These are phyloP conservation scores for Hoplostethus mediterraneus DNA, from an alignment of 2,797 vertebrate species.

Conservation along the genomic window DNA sequence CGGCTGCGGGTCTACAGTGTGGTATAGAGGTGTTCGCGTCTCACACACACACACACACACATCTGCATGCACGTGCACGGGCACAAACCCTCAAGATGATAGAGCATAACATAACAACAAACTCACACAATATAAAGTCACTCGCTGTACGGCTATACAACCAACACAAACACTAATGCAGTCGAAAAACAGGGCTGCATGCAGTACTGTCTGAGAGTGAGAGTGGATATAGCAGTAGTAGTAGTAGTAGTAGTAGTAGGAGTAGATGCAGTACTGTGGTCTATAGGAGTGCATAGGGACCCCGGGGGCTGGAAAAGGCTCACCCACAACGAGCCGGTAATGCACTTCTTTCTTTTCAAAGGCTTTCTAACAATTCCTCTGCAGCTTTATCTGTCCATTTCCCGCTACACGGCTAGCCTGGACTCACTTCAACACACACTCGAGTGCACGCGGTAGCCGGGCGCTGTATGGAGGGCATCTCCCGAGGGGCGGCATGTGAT, in stretches of 20 bases:
- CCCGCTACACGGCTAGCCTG: slow-evolving; percentile 8
- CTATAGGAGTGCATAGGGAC: slow-evolving; percentile 32
- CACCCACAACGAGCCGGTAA: slow-evolving; percentile 33
- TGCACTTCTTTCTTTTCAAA: slow-evolving; percentile 47
- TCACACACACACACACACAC: too few species aligned
- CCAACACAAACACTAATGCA: background rate
- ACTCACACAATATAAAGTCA: background rate
- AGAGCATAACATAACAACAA: background rate
- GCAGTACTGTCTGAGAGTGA: too few species aligned
- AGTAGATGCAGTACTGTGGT: slow-evolving; percentile 8
- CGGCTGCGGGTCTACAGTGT: slow-evolving; percentile 19
- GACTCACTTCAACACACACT: slow-evolving; percentile 37
- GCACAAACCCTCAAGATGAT: background rate
- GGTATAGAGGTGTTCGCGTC: slow-evolving; percentile 5
- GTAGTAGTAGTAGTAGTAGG: slow-evolving; percentile 18
- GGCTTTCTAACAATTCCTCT: slow-evolving; percentile 29
- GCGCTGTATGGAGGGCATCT: slow-evolving; percentile 32
- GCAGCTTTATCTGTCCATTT: slow-evolving; percentile 11
- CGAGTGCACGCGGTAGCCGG: slow-evolving; percentile 25
- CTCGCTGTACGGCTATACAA: background rate
- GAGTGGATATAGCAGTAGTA: slow-evolving; percentile 4
- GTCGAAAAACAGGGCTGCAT: slow-evolving; percentile 11
- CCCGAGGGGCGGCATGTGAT: slow-evolving; percentile 54
- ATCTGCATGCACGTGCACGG: background rate
- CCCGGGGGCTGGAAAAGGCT: slow-evolving; percentile 19